A percentile compares a stretch with the other conserved stretches of the same genome.
Conservation (phyloP, 2,888 invertebrate genomes). For the Hirtodrosophila confusa region DNA sequence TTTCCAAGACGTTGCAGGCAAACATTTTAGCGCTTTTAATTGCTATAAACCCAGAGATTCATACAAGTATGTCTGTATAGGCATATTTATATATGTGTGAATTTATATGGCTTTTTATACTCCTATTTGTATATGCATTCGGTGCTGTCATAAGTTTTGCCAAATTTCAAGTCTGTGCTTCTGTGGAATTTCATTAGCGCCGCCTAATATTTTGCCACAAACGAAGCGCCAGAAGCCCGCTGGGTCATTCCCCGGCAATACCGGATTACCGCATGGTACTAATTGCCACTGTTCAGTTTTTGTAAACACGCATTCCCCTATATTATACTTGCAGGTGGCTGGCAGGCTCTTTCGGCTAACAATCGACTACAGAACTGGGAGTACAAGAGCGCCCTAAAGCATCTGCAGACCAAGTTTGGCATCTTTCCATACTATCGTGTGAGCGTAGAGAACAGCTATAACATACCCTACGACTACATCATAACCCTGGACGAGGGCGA, state of each 20-base stretch:
- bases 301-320: neutral
- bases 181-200: constrained; percentile 46
- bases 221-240: neutral
- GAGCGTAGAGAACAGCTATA: constrained; percentile 81
- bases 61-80: neutral
- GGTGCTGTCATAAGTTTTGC: constrained; percentile 30
- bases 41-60: constrained; percentile 45
- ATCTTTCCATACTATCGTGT: constrained; percentile 83
- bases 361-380: constrained; percentile 81
- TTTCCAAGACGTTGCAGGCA: constrained; percentile 60
- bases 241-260: constrained; percentile 49
- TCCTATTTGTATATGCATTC: constrained; percentile 14
- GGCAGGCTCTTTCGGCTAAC: constrained; percentile 80
- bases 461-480: constrained; percentile 82
- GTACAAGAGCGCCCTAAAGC: constrained; percentile 78
- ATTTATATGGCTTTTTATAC: constrained; percentile 9
- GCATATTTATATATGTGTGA: constrained; percentile 8
- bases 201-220: constrained; percentile 9
- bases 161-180: constrained; percentile 40
- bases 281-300: constrained; percentile 20
- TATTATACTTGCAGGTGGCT: constrained; percentile 74
- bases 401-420: constrained; percentile 81
- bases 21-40: constrained; percentile 74
- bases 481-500: constrained; percentile 83
- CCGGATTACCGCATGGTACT: constrained; percentile 45